These are phyloP conservation scores for Archips crataeganus DNA, from an alignment of 2,888 invertebrate species.

Conservation along the genomic window DNA sequence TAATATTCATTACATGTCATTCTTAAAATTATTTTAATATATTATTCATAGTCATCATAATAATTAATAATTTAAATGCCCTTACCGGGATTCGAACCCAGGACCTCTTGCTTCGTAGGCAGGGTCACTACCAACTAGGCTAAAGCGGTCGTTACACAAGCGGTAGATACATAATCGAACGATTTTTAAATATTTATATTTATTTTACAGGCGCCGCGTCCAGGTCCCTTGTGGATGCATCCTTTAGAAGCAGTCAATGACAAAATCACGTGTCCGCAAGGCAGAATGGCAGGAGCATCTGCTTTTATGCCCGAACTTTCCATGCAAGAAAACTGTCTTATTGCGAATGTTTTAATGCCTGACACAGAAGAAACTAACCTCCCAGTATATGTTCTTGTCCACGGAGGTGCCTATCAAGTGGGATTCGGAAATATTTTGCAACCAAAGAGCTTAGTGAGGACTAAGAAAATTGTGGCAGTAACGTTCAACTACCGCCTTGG, in stretches of 20 bases:
- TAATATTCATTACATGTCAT: no score
- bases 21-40: no score
- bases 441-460: slow-evolving; percentile 42
- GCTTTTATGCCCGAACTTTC: not conserved
- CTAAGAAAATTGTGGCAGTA: slow-evolving; percentile 46
- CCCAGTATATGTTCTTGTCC: slow-evolving; percentile 53
- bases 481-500: slow-evolving; percentile 53
- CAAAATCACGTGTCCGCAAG: slow-evolving; percentile 26
- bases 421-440: slow-evolving; percentile 43
- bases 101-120: no score
- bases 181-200: no score
- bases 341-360: slow-evolving; percentile 51
- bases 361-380: slow-evolving; percentile 50
- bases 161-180: no score
- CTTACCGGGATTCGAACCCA: no score
- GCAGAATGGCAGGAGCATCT: not conserved
- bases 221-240: slow-evolving; percentile 21
- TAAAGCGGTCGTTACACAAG: no score
- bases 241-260: slow-evolving; percentile 32
- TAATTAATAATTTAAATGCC: no score
- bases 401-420: slow-evolving; percentile 54
- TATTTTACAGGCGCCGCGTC: slow-evolving; percentile 24
- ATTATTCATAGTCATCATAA: no score
- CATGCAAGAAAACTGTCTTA: slow-evolving; percentile 36
- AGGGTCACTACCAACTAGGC: no score